Percentiles rank a stretch among this genome's conserved stretches.
These are phyloP conservation scores for Hydrolagus colliei DNA, from an alignment of 2,797 vertebrate species.

Conservation along the genomic window DNA sequence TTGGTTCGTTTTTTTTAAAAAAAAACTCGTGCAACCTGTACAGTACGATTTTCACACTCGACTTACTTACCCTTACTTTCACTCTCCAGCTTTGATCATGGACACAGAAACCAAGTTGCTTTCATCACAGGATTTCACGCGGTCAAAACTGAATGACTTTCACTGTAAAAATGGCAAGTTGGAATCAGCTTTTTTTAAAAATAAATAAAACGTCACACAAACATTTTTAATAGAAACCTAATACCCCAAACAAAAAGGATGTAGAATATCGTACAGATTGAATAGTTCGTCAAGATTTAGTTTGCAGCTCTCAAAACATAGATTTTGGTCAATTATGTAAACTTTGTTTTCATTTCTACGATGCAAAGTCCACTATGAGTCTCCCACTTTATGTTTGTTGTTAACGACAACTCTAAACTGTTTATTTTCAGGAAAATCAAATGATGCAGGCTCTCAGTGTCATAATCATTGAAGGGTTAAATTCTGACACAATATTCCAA, in stretches of 20 bases:
- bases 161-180: not conserved
- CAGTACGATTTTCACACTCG: slow-evolving; percentile 2
- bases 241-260: not conserved
- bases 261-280: too few species aligned
- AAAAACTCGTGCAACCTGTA: not conserved
- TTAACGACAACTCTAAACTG: too few species aligned
- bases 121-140: not conserved
- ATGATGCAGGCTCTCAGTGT: too few species aligned
- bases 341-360: too few species aligned
- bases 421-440: too few species aligned
- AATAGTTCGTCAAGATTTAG: too few species aligned
- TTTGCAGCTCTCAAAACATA: not conserved
- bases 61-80: not conserved
- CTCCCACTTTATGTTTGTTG: too few species aligned
- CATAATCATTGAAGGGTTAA: too few species aligned
- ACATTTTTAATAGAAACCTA: not conserved
- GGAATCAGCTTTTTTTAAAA: not conserved
- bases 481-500: too few species aligned
- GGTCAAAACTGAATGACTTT: not conserved
- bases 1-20: not conserved
- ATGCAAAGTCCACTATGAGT: too few species aligned
- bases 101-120: not conserved
- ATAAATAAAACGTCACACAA: too few species aligned
- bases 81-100: not conserved
- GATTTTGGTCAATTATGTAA: too few species aligned